Evolutionary conservation across 35 echinoderm and acorn worm genomes (phyloP).

Genomic region (Nesometra sesokonis): DNA sequence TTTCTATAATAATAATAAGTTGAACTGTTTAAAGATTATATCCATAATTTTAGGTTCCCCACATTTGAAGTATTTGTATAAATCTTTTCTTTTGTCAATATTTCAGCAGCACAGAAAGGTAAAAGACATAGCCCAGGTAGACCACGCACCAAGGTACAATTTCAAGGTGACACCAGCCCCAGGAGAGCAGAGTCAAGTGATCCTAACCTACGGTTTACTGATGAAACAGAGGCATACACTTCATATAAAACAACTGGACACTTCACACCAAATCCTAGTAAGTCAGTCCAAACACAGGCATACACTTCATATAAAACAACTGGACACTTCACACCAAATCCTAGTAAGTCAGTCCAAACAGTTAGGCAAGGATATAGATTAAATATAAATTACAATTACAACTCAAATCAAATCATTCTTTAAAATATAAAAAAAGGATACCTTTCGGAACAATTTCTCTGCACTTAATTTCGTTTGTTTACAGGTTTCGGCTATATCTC

Average conservation of each 20-base stretch:
- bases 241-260: conserved; percentile 61
- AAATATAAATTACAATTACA: no score
- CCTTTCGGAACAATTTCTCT: no score
- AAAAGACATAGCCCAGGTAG: conserved; percentile 13
- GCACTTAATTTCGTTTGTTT: no score
- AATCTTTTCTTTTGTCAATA: not conserved
- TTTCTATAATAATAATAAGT: no score
- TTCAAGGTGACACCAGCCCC: conserved; percentile 21
- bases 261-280: conserved; percentile 80
- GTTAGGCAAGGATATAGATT: no score
- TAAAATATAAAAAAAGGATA: no score
- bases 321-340: conserved; percentile 73
- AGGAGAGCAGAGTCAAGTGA: conserved; percentile 17
- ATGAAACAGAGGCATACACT: conserved; percentile 73
- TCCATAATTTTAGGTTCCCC: no score
- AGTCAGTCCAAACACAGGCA: conserved; percentile 16
- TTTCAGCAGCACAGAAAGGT: conserved; percentile 7
- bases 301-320: conserved; percentile 59
- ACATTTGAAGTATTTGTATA: no score
- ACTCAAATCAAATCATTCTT: no score
- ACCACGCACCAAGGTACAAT: conserved; percentile 45
- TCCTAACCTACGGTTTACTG: conserved; percentile 29
- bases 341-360: no score
- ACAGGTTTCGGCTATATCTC: no score
- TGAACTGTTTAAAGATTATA: no score